Evolutionary conservation across 1,140 invertebrate genomes (phyloP), one percentile per base, ranked within the genome.

Genomic region (Artemia franciscana): DNA sequence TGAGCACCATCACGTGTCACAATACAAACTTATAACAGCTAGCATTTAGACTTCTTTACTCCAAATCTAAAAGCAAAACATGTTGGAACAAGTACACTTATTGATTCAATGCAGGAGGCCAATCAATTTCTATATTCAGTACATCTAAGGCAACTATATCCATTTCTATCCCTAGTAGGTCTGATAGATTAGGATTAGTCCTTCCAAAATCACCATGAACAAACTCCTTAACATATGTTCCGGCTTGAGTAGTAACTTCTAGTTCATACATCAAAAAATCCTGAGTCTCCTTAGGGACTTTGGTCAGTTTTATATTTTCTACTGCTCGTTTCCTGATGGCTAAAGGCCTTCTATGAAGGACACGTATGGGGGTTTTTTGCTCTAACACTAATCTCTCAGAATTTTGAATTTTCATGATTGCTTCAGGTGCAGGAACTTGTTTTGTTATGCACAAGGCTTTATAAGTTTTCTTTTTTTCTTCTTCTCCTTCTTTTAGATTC

Each of bases 211-310:
- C 93, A 0, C 92, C 88, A 75, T 97, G 91, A 18, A 93, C 84
- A 78, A 96, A 91, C 76, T 98, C 93, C 75, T 98, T 98, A 0
- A 98, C 81, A 71, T 97, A 97, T 2, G 91, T 95, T 51, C 92
- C 93, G 51, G 92, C 91, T 73, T 94, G 86, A 12, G 90, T 92
- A 59, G 78, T 80, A 1, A 95, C 64, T 65, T 80, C 75, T 3
- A 95, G 67, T 60, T 79, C 71, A 67, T 90, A 81, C 24, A 83
- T 71, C 58, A 77, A 70, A 0, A 70, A 71, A 65, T 78, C 72
- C 5, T 70, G 76, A 75, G 68, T 60, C 65, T 70, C 26, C 12
- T 64, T 65, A 15, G 61, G 62, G 28, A 69, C 21, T 4, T 63
- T 63, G 59, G 68, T 63, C 2, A 79, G 79, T 21, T 75, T 73